These are phyloP conservation scores for Pyralis farinalis DNA, from an alignment of 2,888 invertebrate genomes.

Conservation along the genomic window DNA sequence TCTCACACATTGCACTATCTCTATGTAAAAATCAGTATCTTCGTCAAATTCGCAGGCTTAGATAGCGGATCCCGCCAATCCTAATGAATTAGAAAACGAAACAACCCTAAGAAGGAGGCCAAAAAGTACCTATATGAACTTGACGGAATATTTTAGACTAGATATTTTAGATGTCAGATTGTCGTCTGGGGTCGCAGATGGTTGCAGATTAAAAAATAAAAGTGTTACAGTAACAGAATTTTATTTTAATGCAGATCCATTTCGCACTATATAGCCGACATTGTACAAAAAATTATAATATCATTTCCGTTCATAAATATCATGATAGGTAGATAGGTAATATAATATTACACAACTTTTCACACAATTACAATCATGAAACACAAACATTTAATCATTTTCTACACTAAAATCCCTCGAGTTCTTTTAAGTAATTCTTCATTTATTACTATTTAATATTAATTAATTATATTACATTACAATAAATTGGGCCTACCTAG, in stretches of 20 bases:
- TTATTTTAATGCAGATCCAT: constrained; percentile 78
- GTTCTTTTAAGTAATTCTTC: constrained; percentile 71
- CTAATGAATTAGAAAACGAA: no score
- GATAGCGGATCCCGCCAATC: no score
- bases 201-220: constrained; percentile 50
- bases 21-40: no score
- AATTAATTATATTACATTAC: constrained; percentile 72
- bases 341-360: constrained; percentile 70
- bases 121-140: no score
- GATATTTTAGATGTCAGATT: no score
- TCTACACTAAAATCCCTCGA: constrained; percentile 67
- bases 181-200: no score
- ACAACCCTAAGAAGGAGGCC: no score
- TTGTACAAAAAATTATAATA: constrained; percentile 79
- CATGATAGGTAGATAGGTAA: constrained; percentile 60
- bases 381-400: constrained; percentile 73
- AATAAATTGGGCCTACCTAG: constrained; percentile 78
- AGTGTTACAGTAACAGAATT: constrained; percentile 76
- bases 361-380: constrained; percentile 76
- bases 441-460: constrained; percentile 60
- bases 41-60: no score
- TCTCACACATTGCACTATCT: no score
- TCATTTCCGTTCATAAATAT: constrained; percentile 54
- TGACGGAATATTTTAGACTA: no score
- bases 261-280: constrained; percentile 77